Evolutionary conservation across 2,888 invertebrate genomes (phyloP), one percentile per base, ranked within the genome.

Genomic region (Cataglyphis livida): DNA sequence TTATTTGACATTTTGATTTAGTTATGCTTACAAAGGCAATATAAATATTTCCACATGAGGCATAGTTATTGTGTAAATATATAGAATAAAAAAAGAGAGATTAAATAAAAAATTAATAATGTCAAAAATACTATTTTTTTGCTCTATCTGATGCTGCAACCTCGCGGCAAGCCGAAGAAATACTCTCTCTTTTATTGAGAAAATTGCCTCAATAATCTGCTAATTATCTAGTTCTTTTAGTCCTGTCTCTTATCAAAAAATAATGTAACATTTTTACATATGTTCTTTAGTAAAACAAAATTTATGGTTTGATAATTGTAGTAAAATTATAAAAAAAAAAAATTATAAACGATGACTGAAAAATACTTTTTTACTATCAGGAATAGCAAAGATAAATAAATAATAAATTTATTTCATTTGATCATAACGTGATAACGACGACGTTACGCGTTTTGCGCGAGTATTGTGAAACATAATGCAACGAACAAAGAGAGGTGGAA

Each of bases 61-160:
- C 0, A 25, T 65, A 38, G 10, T 51, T 3, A 51, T 51, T 51
- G 1, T n/a, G 9, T 48, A 48, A 48, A 18, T 18, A 48, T n/a
- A 38, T 66, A 28, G 10, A 57, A 57, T 28, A 32, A 68, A 25
- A 3, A 44, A 3, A 32, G 6, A 57, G 21, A 65, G n/a, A 25
- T 21, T 9, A 18, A 18, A 25, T 41, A 12, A 66, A 66, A n/a
- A 32, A 18, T 0, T 66, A 41, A 41, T 32, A 32, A 15, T 32
- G 18, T 15, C 41, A n/a, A 28, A n/a, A 3, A 6, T 12, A 35
- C 3, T 10, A 21, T 6, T n/a, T 32, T 68, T 41, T 57, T 68
- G 21, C 21, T 70, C 70, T 68, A 25, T 64, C 44, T 28, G 6
- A 57, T 78, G 78, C 78, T 78, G 78, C 78, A 57, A 78, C 57